Evolutionary conservation across 1,140 invertebrate genomes (phyloP).

Genomic region (Solenopsis fugax): DNA sequence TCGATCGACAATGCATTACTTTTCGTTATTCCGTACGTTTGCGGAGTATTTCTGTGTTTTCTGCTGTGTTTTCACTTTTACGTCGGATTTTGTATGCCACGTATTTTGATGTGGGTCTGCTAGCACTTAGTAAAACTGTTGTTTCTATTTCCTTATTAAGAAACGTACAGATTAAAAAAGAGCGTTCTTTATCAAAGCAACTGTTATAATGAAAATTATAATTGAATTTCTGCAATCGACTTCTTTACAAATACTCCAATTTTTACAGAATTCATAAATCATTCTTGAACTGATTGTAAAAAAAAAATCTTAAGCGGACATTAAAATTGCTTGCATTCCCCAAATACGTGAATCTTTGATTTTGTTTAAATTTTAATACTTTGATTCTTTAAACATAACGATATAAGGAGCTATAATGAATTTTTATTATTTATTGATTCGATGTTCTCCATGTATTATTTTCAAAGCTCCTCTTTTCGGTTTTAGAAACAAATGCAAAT

Average conservation of each 20-base stretch:
- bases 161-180: not conserved
- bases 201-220: constrained; percentile 20
- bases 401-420: not conserved
- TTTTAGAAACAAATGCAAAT: not conserved
- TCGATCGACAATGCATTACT: constrained; percentile 21
- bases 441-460: not conserved
- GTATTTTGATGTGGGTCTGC: not conserved
- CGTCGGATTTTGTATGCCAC: not conserved
- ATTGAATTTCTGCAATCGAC: not conserved
- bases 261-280: not conserved
- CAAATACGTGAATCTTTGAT: not conserved
- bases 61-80: constrained; percentile 17
- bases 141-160: not conserved
- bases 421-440: not conserved
- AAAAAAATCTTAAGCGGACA: not conserved
- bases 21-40: constrained; percentile 7
- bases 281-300: not conserved
- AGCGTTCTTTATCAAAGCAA: not conserved
- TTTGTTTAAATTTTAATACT: not conserved
- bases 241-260: not conserved
- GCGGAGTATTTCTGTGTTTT: not conserved
- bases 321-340: not conserved
- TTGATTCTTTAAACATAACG: not conserved
- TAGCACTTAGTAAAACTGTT: not conserved
- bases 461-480: not conserved